A percentile compares a stretch with the other conserved stretches of the same genome.
Evolutionary conservation across 2,888 invertebrate genomes (phyloP).

Genomic region (Ophion ellenae): DNA sequence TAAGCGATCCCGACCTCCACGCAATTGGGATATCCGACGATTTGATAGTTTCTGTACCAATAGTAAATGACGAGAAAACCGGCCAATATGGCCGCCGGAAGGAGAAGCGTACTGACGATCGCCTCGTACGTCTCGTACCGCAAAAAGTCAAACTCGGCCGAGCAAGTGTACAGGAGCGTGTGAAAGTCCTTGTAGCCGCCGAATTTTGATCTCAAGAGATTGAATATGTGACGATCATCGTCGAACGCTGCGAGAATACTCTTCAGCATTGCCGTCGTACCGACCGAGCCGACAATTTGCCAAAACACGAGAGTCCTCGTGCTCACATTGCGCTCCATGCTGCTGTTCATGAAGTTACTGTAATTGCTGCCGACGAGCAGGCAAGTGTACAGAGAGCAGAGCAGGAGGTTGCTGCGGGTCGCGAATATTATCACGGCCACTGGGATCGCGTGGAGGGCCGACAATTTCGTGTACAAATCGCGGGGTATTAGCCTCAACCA

Average conservation of each 20-base stretch:
- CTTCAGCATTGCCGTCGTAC: slow-evolving; percentile 73
- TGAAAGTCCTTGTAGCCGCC: slow-evolving; percentile 89
- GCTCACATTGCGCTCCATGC: slow-evolving; percentile 60
- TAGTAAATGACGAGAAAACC: slow-evolving; percentile 81
- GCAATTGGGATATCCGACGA: slow-evolving; percentile 79
- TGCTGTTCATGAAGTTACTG: slow-evolving; percentile 63
- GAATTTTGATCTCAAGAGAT: slow-evolving; percentile 89
- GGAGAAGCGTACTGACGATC: slow-evolving; percentile 85
- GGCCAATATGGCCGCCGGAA: slow-evolving; percentile 86
- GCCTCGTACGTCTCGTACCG: slow-evolving; percentile 85
- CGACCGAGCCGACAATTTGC: slow-evolving; percentile 74
- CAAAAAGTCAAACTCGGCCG: slow-evolving; percentile 90
- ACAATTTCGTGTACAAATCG: slow-evolving; percentile 80
- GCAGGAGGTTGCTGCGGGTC: slow-evolving; percentile 85
- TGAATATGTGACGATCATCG: slow-evolving; percentile 89
- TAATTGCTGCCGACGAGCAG: slow-evolving; percentile 82
- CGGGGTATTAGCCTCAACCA: slow-evolving; percentile 85
- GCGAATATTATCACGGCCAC: slow-evolving; percentile 67
- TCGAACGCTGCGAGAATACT: slow-evolving; percentile 75
- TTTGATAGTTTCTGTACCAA: slow-evolving; percentile 81
- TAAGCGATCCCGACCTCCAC: slow-evolving; percentile 88
- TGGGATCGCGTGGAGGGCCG: slow-evolving; percentile 65
- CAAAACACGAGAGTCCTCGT: slow-evolving; percentile 59
- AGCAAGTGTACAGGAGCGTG: slow-evolving; percentile 91
- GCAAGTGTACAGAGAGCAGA: slow-evolving; percentile 85